Conservation (phyloP, 2,888 invertebrate species). For the Perizoma flavofasciatum region DNA sequence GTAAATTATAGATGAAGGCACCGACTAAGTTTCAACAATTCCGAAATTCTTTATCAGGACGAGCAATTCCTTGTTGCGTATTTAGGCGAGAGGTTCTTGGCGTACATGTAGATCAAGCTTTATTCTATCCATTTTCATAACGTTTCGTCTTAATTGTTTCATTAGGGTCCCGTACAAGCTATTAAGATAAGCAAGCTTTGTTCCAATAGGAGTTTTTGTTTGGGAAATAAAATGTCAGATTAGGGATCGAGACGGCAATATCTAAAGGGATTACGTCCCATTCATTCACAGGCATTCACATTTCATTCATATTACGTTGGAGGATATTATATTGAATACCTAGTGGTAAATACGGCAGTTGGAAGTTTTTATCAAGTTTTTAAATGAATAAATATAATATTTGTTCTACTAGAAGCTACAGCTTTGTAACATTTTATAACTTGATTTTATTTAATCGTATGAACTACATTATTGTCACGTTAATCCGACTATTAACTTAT, state of each 20-base stretch:
- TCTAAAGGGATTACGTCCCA: slow-evolving; percentile 12
- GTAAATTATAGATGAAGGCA: too few species aligned
- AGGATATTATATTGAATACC: slow-evolving; percentile 1
- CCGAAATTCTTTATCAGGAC: too few species aligned
- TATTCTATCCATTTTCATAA: slow-evolving; percentile 34
- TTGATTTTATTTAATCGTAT: slow-evolving; percentile 6
- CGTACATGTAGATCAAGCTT: not conserved
- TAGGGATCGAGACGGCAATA: slow-evolving; percentile 23
- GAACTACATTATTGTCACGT: not conserved
- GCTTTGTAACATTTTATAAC: not conserved
- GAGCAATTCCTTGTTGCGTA: too few species aligned
- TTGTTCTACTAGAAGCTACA: not conserved
- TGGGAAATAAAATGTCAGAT: slow-evolving; percentile 34
- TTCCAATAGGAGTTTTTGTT: slow-evolving; percentile 43
- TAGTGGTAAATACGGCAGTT: slow-evolving; percentile 1
- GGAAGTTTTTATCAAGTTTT: not conserved
- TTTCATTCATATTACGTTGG: not conserved
- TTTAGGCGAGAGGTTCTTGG: too few species aligned
- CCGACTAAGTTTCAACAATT: too few species aligned
- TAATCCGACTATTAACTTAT: not conserved
- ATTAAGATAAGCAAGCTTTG: slow-evolving; percentile 61
- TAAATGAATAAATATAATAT: not conserved
- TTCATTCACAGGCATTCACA: slow-evolving; percentile 15
- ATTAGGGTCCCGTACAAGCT: slow-evolving; percentile 58
- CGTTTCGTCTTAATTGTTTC: slow-evolving; percentile 72